Evolutionary conservation across 2,113 vertebrate genomes (phyloP).

Genomic region (Mustela lutreola): DNA sequence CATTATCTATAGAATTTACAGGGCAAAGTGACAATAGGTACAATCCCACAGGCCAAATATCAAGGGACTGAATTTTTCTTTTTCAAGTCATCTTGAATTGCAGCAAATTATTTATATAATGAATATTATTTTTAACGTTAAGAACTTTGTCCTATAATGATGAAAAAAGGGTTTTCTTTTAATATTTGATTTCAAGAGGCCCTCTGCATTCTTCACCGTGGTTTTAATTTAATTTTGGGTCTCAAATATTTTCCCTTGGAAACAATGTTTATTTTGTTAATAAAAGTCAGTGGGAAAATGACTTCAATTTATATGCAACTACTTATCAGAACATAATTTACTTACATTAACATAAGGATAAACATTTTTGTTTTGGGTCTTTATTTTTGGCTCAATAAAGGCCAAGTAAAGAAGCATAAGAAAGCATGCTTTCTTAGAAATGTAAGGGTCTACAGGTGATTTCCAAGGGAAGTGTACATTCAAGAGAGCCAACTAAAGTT

Average conservation of each 20-base stretch:
- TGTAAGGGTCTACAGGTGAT: not conserved
- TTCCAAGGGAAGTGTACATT: not conserved
- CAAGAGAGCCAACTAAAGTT: not conserved
- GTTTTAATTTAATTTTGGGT: constrained; percentile 48
- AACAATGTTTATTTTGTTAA: constrained; percentile 51
- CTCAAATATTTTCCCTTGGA: constrained; percentile 38
- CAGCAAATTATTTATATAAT: constrained; percentile 21
- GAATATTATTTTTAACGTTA: constrained; percentile 53
- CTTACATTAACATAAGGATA: constrained; percentile 50
- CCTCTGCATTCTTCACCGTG: not conserved
- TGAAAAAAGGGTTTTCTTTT: constrained; percentile 17
- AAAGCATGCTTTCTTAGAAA: not conserved
- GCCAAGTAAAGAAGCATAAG: not conserved
- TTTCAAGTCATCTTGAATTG: constrained; percentile 25
- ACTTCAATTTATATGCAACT: constrained; percentile 17
- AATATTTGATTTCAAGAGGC: constrained; percentile 49
- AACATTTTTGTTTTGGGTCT: constrained; percentile 32
- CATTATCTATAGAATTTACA: constrained; percentile 8
- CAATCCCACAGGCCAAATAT: not conserved
- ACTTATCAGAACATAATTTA: not conserved
- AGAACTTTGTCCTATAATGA: constrained; percentile 26
- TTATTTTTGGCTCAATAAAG: constrained; percentile 44
- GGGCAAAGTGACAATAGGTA: not conserved
- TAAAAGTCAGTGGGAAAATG: constrained; percentile 53
- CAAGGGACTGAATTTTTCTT: not conserved